Evolutionary conservation across 2,797 vertebrate genomes (phyloP), one percentile per base, ranked within the genome.

Genomic region (Varecia variegata): DNA sequence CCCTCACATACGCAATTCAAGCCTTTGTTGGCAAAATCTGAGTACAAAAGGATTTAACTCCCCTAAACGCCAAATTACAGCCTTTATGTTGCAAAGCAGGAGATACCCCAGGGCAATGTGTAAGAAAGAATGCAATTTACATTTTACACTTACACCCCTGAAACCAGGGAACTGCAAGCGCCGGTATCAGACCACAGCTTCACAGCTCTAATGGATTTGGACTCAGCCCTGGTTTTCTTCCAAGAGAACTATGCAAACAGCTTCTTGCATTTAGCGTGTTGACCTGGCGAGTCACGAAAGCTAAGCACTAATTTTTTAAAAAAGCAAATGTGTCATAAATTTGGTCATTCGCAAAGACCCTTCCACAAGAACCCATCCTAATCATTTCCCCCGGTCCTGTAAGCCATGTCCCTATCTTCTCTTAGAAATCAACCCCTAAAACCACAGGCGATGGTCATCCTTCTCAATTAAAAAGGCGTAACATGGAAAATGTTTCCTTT

Each of bases 21-120:
- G 92, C 45, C 95, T 95, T 96, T 96, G 97, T 97, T 94, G 88
- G 62, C 32, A 91, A 92, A 91, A 89, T 73, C 91, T 87, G 71
- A 95, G 47, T 68, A 95, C 88, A 93, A 97, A 95, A 96, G 93
- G 71, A 93, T 68, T 67, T 38, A 84, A 82, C 0, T 2, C 45
- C 30, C 17, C 17, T 2, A 25, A 27, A 77, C 88, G 73, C 85
- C 68, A 91, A 96, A 95, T 83, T 94, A 93, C 95, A 82, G 71
- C 60, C 89, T 81, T 79, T 54, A 73, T 38, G 54, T 35, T 89
- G 74, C 88, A 94, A 79, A 88, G 70, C 71, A 91, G 73, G 70
- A 45, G 83, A 14, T 21, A 47, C 21, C 54, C 21, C 47, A 4
- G 50, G 6, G 30, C 45, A 67, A 60, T 35, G 23, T 30, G 65